Conservation (phyloP, 2,113 vertebrate genomes). For the Cnemophilus loriae region DNA sequence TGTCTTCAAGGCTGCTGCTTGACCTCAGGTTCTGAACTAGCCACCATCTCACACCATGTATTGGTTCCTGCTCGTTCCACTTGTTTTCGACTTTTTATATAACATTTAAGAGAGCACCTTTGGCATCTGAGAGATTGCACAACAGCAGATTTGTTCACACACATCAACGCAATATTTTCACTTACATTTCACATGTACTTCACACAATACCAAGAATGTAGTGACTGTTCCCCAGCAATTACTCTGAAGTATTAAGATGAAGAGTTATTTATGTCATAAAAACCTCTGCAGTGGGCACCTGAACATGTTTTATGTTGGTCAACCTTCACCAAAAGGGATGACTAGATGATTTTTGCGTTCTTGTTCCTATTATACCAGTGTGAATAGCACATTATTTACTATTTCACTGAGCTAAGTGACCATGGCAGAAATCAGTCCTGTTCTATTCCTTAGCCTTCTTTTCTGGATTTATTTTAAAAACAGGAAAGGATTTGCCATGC, state of each 20-base stretch:
- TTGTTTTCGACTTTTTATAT: not conserved
- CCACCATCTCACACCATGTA: not conserved
- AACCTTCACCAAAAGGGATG: not conserved
- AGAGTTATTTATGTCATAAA: not conserved
- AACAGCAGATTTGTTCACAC: not conserved
- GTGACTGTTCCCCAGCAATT: not conserved
- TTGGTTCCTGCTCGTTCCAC: not conserved
- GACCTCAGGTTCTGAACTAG: not conserved
- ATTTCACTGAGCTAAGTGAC: not conserved
- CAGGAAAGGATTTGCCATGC: not conserved
- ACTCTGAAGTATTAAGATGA: not conserved
- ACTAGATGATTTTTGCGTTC: not conserved
- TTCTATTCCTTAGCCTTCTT: not conserved
- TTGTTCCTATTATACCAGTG: not conserved
- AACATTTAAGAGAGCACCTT: not conserved
- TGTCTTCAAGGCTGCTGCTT: not conserved
- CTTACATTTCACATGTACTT: not conserved
- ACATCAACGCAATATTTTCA: not conserved
- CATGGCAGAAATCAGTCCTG: not conserved
- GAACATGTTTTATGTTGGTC: not conserved
- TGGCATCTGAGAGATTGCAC: not conserved
- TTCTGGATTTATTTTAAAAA: not conserved
- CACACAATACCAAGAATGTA: not conserved
- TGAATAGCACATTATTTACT: not conserved
- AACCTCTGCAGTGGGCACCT: not conserved